phyloP scores from a whole-genome alignment of 1,140 invertebrate genomes.

The Radopholus similis region DNA sequence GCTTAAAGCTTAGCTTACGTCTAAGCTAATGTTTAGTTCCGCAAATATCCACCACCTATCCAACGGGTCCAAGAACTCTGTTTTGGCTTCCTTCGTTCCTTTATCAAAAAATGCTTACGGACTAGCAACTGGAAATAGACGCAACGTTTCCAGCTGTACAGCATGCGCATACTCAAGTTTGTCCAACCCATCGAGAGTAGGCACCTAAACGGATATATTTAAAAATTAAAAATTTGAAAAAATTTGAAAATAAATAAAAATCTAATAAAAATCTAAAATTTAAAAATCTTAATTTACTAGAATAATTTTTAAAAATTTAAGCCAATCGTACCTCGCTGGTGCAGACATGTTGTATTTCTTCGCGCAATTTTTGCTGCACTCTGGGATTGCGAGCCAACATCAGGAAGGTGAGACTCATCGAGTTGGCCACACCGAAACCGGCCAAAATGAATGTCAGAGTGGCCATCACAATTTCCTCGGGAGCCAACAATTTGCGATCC shows the following conservation, averaged over 20 bases:
- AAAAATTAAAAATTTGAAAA: too few relatives aligned
- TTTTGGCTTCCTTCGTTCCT: too few relatives aligned
- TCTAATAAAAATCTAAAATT: too few relatives aligned
- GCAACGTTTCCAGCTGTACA: slow-evolving; percentile 50
- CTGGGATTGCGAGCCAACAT: slow-evolving; percentile 68
- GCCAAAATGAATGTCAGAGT: slow-evolving; percentile 63
- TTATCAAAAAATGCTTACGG: slow-evolving; percentile 32
- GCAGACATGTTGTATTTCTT: slow-evolving; percentile 62
- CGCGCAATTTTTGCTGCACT: slow-evolving; percentile 66
- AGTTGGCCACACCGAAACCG: slow-evolving; percentile 72
- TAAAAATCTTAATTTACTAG: too few relatives aligned
- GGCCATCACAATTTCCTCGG: slow-evolving; percentile 62
- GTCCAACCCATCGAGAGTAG: slow-evolving; percentile 42
- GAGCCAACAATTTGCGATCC: too few relatives aligned
- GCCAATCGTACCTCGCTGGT: slow-evolving; percentile 3
- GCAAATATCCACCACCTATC: too few relatives aligned
- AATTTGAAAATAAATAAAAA: too few relatives aligned
- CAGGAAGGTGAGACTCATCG: slow-evolving; percentile 69
- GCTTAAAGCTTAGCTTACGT: too few relatives aligned
- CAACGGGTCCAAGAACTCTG: too few relatives aligned
- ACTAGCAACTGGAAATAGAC: slow-evolving; percentile 50
- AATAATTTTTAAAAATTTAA: too few relatives aligned
- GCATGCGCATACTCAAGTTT: slow-evolving; percentile 47
- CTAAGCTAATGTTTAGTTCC: too few relatives aligned
- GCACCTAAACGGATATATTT: too few relatives aligned